Base-by-base conservation (phyloP, 2,888 invertebrate genomes). In the Margaritifera margaritifera region DNA sequence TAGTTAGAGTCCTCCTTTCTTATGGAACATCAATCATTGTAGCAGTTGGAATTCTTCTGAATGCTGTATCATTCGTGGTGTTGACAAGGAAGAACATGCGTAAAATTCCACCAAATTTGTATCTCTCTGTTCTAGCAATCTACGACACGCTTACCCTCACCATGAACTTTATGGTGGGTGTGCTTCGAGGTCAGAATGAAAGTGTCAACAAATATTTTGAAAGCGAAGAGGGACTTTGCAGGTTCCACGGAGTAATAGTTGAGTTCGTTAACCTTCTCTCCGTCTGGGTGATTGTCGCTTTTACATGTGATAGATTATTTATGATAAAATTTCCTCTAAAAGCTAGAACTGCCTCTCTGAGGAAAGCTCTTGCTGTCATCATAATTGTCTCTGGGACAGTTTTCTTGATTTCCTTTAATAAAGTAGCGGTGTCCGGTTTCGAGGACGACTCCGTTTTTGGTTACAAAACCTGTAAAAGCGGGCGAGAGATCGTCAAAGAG, bases 371-470 rank as follows among this genome's bases (percentile, higher is more conserved):
- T 1, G 63, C 77, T n/a, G 60, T 69, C 1, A 72, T 84, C 15
- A 61, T 55, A 1, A 62, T 72, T 15, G 79, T 81, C 11, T 79
- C 80, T 19, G 8, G 71, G 5, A 71, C 72, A 0, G 75, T 84
- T 24, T 65, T 78, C 6, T 55, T 79, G 2, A 70, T 84, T 25
- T 81, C 82, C 0, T 68, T 79, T 57, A 81, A 83, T 54, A 84
- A 84, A 64, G 75, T 83, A 27, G 81, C 81, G 19, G 80, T 84
- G 8, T 81, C 84, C 3, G 84, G 84, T 19, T 84, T 84, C 62
- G 84, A 84, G 57, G 82, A 82, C 0, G 84, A 84, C 68, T 81
- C 80, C 0, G 84, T 83, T 6, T 84, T 80, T 59, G 84, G 84
- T 0, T 84, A 84, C 74, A 81, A 80, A 54, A 82, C 81, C 4